These are phyloP conservation scores for Anarhynchus alexandrinus DNA, from an alignment of 2,113 vertebrate species.

Conservation along the genomic window DNA sequence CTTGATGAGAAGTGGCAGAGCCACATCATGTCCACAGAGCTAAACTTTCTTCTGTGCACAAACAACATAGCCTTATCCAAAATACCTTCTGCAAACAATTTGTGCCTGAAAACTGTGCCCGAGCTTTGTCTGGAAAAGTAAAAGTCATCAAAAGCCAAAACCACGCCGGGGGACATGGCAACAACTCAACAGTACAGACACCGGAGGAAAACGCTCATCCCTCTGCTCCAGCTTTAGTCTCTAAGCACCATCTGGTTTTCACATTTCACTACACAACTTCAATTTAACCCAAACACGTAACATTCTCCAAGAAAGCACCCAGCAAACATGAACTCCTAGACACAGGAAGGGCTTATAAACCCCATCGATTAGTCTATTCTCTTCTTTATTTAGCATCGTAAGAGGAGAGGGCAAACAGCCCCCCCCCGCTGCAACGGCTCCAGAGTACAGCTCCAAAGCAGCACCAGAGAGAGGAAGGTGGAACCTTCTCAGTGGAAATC, in stretches of 20 bases:
- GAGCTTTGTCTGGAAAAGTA: not conserved
- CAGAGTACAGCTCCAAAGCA: not conserved
- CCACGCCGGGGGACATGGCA: rapidly evolving
- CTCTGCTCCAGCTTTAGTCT: not conserved
- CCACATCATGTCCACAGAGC: not conserved
- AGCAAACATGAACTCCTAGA: not conserved
- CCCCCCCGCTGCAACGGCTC: not conserved
- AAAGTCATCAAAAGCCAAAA: not conserved
- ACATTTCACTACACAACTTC: not conserved
- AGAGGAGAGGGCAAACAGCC: not conserved
- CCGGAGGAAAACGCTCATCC: not conserved
- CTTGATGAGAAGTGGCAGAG: not conserved
- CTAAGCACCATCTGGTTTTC: not conserved
- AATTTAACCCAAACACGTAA: not conserved
- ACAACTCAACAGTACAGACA: not conserved
- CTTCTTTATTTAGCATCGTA: not conserved
- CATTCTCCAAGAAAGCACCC: not conserved
- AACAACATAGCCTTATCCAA: not conserved
- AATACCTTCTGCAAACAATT: not conserved
- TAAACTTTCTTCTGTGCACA: not conserved
- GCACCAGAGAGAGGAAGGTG: not conserved
- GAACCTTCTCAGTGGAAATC: not conserved
- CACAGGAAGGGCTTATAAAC: not conserved
- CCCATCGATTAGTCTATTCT: rapidly evolving
- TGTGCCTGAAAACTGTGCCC: not conserved